These are phyloP conservation scores for Bicyclus anynana DNA, from an alignment of 1,140 invertebrate species.

Conservation along the genomic window DNA sequence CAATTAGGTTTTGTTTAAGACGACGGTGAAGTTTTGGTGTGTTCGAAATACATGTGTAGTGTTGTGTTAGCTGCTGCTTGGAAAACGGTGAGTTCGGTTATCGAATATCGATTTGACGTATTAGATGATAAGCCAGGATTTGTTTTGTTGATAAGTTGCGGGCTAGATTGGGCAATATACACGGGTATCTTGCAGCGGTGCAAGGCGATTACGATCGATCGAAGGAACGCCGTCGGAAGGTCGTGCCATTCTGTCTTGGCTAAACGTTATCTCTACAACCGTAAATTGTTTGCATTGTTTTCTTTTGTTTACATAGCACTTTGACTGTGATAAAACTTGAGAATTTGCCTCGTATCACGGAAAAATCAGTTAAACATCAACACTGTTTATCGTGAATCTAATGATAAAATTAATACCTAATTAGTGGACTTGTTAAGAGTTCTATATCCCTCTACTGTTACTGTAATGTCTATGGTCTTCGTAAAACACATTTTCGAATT, in stretches of 20 bases:
- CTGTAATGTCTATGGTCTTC: too few species aligned
- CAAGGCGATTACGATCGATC: slow-evolving; percentile 22
- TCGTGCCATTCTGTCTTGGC: slow-evolving; percentile 6
- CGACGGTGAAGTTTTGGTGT: slow-evolving; percentile 52
- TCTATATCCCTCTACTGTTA: too few species aligned
- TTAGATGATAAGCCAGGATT: slow-evolving; percentile 46
- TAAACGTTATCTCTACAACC: not conserved
- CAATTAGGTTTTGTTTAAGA: slow-evolving; percentile 68
- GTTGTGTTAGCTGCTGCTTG: slow-evolving; percentile 21
- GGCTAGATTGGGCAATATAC: slow-evolving; percentile 25
- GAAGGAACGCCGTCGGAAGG: slow-evolving; percentile 10
- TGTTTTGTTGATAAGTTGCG: slow-evolving; percentile 34
- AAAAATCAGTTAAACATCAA: too few species aligned
- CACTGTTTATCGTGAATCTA: too few species aligned
- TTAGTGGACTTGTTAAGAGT: too few species aligned
- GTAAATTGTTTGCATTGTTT: not conserved
- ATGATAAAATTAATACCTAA: too few species aligned
- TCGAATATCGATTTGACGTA: slow-evolving; percentile 62
- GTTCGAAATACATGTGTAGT: slow-evolving; percentile 32
- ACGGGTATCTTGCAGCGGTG: slow-evolving; percentile 12
- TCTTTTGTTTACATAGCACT: not conserved
- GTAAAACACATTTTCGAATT: too few species aligned
- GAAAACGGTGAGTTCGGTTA: slow-evolving; percentile 47
- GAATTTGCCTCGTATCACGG: too few species aligned
- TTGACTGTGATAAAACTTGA: too few species aligned